These are phyloP conservation scores for Alectoris magna DNA, from an alignment of 2,797 vertebrate species.

Conservation along the genomic window DNA sequence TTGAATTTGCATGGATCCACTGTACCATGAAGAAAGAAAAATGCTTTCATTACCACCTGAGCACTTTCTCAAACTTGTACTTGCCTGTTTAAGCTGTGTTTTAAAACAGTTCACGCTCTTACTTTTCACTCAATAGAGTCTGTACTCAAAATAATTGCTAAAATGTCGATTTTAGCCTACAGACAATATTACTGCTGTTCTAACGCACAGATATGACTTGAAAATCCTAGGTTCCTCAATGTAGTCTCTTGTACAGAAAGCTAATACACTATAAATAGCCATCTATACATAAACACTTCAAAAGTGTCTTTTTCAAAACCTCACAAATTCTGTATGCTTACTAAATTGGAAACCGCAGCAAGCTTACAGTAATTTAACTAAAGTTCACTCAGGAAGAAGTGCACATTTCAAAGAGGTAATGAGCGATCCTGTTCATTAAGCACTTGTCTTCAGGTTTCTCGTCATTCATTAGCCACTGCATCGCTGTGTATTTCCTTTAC, in stretches of 20 bases:
- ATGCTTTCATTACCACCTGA: not conserved
- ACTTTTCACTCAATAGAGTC: not conserved
- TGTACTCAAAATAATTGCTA: not conserved
- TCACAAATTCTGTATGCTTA: fast-evolving
- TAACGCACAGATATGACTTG: not conserved
- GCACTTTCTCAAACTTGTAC: not conserved
- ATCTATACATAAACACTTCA: not conserved
- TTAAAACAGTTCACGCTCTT: not conserved
- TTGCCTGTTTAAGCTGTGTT: not conserved
- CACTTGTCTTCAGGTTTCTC: not conserved
- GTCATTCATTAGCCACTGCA: not conserved
- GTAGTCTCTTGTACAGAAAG: not conserved
- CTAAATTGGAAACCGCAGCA: not conserved
- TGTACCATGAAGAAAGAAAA: not conserved
- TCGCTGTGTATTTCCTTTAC: not conserved
- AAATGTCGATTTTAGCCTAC: not conserved
- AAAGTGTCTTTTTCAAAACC: not conserved
- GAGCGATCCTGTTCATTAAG: not conserved
- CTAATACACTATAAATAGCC: not conserved
- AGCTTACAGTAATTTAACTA: not conserved
- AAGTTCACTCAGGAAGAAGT: not conserved
- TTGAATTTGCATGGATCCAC: not conserved
- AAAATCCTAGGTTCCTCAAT: not conserved
- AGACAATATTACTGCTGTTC: not conserved
- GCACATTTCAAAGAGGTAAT: not conserved